Evolutionary conservation across 2,797 vertebrate genomes (phyloP).

Genomic region (Sebastes iracundus): DNA sequence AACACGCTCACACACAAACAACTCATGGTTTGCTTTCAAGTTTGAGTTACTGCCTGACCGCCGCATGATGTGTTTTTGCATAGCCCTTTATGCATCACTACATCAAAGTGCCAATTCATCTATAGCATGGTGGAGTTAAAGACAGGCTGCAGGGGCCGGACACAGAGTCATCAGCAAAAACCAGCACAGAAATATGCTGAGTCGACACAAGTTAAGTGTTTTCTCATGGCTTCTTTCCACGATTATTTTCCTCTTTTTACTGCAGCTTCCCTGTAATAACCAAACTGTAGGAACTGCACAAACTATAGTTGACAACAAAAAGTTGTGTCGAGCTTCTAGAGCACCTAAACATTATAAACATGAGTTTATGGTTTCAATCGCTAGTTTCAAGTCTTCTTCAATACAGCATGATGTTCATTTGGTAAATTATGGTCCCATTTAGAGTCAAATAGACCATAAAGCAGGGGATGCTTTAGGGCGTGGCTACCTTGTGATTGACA

Average conservation of each 20-base stretch:
- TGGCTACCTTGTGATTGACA: too few relatives aligned
- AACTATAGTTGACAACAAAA: constrained; percentile 14
- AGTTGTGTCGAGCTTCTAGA: not conserved
- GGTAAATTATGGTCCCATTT: too few relatives aligned
- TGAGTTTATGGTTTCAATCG: too few relatives aligned
- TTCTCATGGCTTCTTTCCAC: constrained; percentile 32
- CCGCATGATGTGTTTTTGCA: constrained; percentile 25
- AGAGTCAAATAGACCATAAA: too few relatives aligned
- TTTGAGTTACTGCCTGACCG: constrained; percentile 39
- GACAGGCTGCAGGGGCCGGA: constrained; percentile 33
- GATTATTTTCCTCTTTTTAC: not conserved
- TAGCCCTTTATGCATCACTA: constrained; percentile 46
- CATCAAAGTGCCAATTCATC: constrained; percentile 53
- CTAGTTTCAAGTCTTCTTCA: too few relatives aligned
- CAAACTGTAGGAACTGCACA: not conserved
- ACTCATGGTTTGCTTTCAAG: constrained; percentile 51
- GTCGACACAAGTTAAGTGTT: constrained; percentile 36
- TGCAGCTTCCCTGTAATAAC: constrained; percentile 17
- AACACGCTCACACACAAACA: constrained; percentile 41
- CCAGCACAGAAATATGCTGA: constrained; percentile 39
- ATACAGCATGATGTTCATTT: too few relatives aligned
- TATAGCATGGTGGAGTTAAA: constrained; percentile 28
- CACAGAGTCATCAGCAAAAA: constrained; percentile 37
- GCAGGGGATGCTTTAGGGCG: accelerated
- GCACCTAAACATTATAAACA: too few relatives aligned